Evolutionary conservation across 2,113 vertebrate species (phyloP).

Genomic region (Columba livia): DNA sequence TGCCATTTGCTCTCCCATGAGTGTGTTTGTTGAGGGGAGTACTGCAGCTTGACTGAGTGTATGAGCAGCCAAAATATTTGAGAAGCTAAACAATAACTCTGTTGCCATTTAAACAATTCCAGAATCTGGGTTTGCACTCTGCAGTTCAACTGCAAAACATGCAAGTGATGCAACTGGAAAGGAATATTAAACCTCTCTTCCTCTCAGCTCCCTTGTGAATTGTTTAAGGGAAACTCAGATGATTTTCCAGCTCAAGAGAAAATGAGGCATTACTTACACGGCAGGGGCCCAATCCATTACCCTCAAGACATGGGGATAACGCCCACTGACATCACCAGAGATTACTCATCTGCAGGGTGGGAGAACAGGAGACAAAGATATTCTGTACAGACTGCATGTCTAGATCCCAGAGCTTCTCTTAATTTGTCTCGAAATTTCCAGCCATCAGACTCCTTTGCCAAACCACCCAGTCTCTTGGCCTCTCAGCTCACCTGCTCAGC

Average conservation of each 20-base stretch:
- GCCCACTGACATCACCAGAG: conserved; percentile 45
- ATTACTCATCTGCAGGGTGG: conserved; percentile 32
- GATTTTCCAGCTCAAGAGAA: conserved; percentile 26
- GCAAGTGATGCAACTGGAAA: conserved; percentile 41
- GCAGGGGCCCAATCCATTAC: not conserved
- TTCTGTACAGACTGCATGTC: not conserved
- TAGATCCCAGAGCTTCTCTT: not conserved
- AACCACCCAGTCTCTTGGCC: not conserved
- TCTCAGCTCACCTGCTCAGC: conserved; percentile 2
- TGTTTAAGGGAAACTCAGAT: conserved; percentile 8
- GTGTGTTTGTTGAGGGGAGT: not conserved
- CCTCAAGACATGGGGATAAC: conserved; percentile 8
- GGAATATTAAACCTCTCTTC: conserved; percentile 40
- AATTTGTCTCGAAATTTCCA: conserved; percentile 9
- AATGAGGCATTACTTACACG: conserved; percentile 4
- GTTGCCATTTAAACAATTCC: conserved; percentile 24
- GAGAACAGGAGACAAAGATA: conserved; percentile 13
- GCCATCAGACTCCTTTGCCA: not conserved
- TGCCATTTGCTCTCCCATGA: conserved; percentile 25
- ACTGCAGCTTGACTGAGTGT: not conserved
- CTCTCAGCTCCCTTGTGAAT: conserved; percentile 26
- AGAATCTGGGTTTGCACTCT: not conserved
- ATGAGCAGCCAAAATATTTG: conserved; percentile 32
- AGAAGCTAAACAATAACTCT: conserved; percentile 13
- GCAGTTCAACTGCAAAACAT: not conserved